These are phyloP conservation scores for Brienomyrus longianalis DNA, from an alignment of 2,113 vertebrate genomes.

Conservation along the genomic window DNA sequence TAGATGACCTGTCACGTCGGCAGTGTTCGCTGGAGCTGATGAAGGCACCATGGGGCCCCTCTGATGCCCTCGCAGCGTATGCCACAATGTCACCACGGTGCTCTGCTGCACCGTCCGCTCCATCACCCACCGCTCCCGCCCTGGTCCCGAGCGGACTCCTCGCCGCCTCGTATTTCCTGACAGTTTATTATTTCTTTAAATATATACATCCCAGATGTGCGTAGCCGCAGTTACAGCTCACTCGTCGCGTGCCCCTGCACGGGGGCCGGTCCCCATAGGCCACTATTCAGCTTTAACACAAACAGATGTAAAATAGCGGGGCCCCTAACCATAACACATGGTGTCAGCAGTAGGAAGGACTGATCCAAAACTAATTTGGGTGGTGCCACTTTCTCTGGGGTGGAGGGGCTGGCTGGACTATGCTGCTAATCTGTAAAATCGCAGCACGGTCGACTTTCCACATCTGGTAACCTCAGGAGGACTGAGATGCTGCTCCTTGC, in stretches of 20 bases:
- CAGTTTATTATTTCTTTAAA: constrained; percentile 6
- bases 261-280: background rate
- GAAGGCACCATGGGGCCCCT: constrained; percentile 21
- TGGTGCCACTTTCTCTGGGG: background rate
- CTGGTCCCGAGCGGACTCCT: background rate
- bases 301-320: background rate
- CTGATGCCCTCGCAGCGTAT: background rate
- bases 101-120: background rate
- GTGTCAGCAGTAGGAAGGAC: background rate
- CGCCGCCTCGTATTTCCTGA: background rate
- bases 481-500: background rate
- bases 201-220: background rate
- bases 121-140: background rate
- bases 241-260: background rate
- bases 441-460: background rate
- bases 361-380: background rate
- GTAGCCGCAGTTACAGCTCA: background rate
- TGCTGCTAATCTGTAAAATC: background rate
- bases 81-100: constrained; percentile 31
- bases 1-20: background rate
- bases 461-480: background rate
- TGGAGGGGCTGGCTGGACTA: background rate
- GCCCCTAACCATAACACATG: background rate
- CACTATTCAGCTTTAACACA: background rate
- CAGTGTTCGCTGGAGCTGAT: constrained; percentile 3